Base-by-base conservation (phyloP, 2,888 invertebrate genomes). In the Achlya flavicornis region DNA sequence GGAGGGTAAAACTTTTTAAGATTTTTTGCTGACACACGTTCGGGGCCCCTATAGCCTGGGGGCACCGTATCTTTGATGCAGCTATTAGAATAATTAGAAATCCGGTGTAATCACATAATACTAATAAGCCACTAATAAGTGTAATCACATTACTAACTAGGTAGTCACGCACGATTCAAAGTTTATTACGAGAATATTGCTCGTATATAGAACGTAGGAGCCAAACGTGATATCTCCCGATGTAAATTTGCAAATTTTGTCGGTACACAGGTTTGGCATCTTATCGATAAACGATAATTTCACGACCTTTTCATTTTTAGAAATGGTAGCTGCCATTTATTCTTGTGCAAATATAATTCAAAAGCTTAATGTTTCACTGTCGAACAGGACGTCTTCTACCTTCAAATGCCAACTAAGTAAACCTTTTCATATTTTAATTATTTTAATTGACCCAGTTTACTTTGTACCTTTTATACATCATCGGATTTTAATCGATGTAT, bases 171-270 rank as follows among this genome's bases (percentile, higher is more conserved):
- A 38, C 38, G 38, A 10, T 7, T 38, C 10, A 2, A 46, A 11
- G n/a, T 48, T 41, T 38, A 38, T 58, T 38, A 58, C 58, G 19
- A 19, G 12, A 41, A 41, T 43, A 60, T 43, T 41, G 43, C 43
- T 43, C 19, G 41, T 60, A 41, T n/a, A 19, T 60, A 19, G 16
- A 59, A 64, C n/a, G 63, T 64, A 75, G 80, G 76, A 75, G 75
- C 78, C 43, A 68, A 79, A 77, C 79, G 85, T 73, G 84, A 86
- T 74, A 75, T 87, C 86, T 79, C 85, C 78, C 66, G 79, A 84
- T 86, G 86, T 71, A 83, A 87, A 89, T 86, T 78, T 64, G 66
- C 73, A 66, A 80, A 73, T 41, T 41, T 41, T 41, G 68, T 69
- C 69, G 67, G 71, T 69, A 66, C 59, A 76, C 73, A 70, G 69